Conservation (phyloP, 1,140 invertebrate species). For the Marisa cornuarietis region DNA sequence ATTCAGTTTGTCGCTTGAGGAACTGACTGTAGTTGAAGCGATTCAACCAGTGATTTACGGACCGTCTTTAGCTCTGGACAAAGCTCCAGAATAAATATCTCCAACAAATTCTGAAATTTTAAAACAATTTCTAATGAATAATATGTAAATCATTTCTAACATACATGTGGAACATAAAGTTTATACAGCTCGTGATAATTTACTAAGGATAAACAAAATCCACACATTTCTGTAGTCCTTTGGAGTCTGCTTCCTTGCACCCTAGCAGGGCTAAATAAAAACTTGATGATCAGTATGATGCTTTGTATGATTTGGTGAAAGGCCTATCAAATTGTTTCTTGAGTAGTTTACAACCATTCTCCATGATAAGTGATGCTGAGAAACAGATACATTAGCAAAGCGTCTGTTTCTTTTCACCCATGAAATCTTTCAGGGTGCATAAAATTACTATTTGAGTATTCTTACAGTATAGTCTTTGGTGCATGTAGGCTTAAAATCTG, state of each 20-base stretch:
- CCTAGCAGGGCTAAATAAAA: too few relatives aligned
- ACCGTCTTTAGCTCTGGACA: conserved; percentile 23
- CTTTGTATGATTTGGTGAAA: too few relatives aligned
- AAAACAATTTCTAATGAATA: not conserved
- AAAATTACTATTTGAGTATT: too few relatives aligned
- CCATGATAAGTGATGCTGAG: too few relatives aligned
- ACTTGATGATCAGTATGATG: too few relatives aligned
- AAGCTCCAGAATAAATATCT: conserved; percentile 24
- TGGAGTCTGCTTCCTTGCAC: not conserved
- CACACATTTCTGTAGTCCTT: too few relatives aligned
- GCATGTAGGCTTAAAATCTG: too few relatives aligned
- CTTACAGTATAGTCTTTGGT: too few relatives aligned
- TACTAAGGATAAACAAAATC: not conserved
- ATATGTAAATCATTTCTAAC: not conserved
- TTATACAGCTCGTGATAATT: not conserved
- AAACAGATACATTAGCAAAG: too few relatives aligned
- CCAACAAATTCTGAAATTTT: conserved; percentile 18
- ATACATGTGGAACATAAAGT: too few relatives aligned
- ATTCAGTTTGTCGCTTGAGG: not conserved
- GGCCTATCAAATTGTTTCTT: not conserved
- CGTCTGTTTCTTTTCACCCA: too few relatives aligned
- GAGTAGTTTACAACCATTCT: not conserved
- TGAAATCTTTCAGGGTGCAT: too few relatives aligned
- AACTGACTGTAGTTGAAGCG: conserved; percentile 8
- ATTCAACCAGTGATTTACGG: conserved; percentile 12